These are phyloP conservation scores for Heteractis magnifica DNA, from an alignment of 92 coral and sea anemone genomes.

Conservation along the genomic window DNA sequence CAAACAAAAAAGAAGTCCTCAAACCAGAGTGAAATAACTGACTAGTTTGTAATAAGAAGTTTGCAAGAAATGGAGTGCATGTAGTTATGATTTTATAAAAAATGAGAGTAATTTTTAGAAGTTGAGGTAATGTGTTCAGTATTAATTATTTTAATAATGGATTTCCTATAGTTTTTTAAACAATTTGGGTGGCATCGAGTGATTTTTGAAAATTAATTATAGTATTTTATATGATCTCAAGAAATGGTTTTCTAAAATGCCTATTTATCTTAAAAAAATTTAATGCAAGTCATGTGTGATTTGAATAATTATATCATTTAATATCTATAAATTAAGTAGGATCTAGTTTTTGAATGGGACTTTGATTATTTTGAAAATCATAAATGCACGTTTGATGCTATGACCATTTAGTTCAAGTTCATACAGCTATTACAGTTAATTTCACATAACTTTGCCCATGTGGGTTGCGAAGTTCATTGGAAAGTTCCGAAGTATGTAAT, in stretches of 20 bases:
- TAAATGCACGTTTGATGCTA: too few relatives aligned
- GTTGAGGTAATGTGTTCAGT: neutral
- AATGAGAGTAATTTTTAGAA: too few relatives aligned
- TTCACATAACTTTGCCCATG: too few relatives aligned
- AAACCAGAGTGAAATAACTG: neutral
- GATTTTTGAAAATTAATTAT: neutral
- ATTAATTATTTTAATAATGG: neutral
- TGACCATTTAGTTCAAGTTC: too few relatives aligned
- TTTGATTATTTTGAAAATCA: too few relatives aligned
- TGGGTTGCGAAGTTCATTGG: too few relatives aligned
- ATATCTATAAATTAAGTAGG: too few relatives aligned
- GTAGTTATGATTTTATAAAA: neutral
- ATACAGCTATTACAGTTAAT: too few relatives aligned
- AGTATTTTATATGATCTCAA: neutral
- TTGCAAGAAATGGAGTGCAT: neutral
- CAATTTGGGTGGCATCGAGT: neutral
- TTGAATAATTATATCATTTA: too few relatives aligned
- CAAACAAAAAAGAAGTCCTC: neutral
- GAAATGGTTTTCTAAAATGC: neutral
- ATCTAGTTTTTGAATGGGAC: neutral
- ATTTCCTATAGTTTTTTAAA: neutral
- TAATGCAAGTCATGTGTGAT: neutral
- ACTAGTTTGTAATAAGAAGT: neutral
- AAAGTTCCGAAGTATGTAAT: too few relatives aligned
- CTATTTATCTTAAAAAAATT: neutral